These are phyloP conservation scores for Heliconius sara DNA, from an alignment of 2,888 invertebrate genomes.

Conservation along the genomic window DNA sequence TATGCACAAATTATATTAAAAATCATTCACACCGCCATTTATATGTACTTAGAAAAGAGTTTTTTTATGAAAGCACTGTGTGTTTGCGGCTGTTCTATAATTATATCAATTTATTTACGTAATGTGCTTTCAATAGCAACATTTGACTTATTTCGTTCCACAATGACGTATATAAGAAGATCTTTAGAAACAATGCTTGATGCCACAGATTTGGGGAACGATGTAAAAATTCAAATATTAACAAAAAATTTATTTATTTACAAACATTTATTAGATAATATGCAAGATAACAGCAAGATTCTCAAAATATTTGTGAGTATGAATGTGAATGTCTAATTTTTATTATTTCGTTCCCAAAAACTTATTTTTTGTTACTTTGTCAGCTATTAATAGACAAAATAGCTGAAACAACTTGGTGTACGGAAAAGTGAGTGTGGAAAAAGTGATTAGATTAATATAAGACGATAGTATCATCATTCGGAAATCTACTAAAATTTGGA, in stretches of 20 bases:
- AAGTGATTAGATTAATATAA: no score
- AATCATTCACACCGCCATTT: background rate
- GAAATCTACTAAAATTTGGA: no score
- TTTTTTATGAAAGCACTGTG: no score
- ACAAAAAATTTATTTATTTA: slow-evolving; percentile 20
- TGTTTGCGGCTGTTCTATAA: no score
- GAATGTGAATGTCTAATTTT: no score
- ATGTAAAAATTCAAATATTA: background rate
- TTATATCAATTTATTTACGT: background rate
- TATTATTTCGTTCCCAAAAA: no score
- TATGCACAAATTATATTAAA: background rate
- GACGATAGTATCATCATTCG: no score
- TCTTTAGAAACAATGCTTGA: slow-evolving; percentile 8
- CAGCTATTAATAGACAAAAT: no score
- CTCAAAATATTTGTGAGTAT: slow-evolving; percentile 9
- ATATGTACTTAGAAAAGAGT: no score
- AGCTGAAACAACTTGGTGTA: no score
- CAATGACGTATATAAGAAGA: background rate
- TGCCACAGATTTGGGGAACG: background rate
- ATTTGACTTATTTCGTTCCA: slow-evolving; percentile 8
- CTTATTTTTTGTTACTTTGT: no score
- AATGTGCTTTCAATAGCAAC: background rate
- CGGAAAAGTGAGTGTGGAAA: no score
- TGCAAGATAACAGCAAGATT: background rate
- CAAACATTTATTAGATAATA: slow-evolving; percentile 13